phyloP scores from a whole-genome alignment of 1,140 invertebrate genomes.

The Sminthurides bifidus region DNA sequence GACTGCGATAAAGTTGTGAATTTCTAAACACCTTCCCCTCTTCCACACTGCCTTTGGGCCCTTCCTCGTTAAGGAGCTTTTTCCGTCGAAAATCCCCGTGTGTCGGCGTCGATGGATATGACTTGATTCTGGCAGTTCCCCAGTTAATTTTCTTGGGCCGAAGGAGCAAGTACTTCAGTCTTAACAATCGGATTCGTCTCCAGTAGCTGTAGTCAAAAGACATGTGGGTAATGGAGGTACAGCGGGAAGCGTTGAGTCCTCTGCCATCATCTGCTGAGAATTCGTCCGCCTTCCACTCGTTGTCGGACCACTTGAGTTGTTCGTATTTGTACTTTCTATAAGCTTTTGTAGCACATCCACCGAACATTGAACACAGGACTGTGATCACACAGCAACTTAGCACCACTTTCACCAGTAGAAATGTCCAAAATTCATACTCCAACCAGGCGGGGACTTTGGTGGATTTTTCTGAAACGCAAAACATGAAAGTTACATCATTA shows the following conservation, averaged over 20 bases:
- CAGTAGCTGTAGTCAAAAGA: constrained; percentile 28
- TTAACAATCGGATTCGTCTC: constrained; percentile 16
- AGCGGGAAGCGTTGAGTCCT: constrained; percentile 15
- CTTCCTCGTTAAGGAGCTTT: neutral
- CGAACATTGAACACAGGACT: constrained; percentile 14
- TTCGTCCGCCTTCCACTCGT: constrained; percentile 2
- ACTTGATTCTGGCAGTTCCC: constrained; percentile 9
- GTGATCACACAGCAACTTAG: constrained; percentile 15
- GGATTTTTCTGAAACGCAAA: neutral
- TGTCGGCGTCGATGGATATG: constrained; percentile 13
- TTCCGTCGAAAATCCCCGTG: neutral
- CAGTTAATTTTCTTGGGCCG: constrained; percentile 7
- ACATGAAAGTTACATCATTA: neutral
- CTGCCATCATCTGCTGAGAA: neutral
- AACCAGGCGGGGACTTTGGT: neutral
- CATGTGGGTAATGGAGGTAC: constrained; percentile 28
- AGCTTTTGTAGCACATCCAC: constrained; percentile 21
- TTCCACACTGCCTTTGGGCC: neutral
- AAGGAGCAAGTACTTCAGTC: constrained; percentile 27
- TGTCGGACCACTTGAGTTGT: constrained; percentile 19
- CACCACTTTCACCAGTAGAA: constrained; percentile 20
- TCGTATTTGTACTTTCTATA: constrained; percentile 24
- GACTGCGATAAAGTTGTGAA: constrained; percentile 2
- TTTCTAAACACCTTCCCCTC: neutral
- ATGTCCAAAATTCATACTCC: constrained; percentile 23